Evolutionary conservation across 1,140 invertebrate genomes (phyloP).

Genomic region (Oreohelix idahoensis): DNA sequence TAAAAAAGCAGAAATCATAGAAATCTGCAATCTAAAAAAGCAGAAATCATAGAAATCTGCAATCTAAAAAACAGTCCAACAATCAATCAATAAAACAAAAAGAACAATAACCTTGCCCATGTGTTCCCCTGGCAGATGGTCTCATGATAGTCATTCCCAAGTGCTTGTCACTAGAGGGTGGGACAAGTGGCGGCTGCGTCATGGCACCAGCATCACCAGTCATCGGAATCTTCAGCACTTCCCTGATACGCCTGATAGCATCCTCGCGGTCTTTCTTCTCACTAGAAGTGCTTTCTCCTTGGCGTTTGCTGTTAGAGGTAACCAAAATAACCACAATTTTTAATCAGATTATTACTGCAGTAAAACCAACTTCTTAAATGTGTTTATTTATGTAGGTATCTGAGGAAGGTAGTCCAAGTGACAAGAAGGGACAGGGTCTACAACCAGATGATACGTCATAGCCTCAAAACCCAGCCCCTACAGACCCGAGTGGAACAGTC

Average conservation of each 20-base stretch:
- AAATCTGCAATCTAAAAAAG: too few relatives aligned
- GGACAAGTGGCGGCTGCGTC: background rate
- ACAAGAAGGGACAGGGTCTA: too few relatives aligned
- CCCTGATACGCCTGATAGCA: slow-evolving; percentile 17
- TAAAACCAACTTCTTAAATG: too few relatives aligned
- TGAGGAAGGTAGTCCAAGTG: too few relatives aligned
- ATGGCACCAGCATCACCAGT: background rate
- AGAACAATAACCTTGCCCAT: background rate
- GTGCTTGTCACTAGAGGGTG: background rate
- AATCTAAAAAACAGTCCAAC: too few relatives aligned
- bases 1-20: too few relatives aligned
- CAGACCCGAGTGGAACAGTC: too few relatives aligned
- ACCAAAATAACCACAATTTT: background rate
- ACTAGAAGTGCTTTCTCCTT: background rate
- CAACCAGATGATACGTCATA: too few relatives aligned
- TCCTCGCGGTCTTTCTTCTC: background rate
- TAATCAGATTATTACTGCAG: too few relatives aligned
- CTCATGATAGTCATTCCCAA: slow-evolving; percentile 6
- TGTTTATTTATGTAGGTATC: too few relatives aligned
- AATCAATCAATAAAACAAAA: background rate
- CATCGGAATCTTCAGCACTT: slow-evolving; percentile 5
- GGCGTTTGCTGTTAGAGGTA: background rate
- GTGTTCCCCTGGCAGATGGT: background rate
- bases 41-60: too few relatives aligned
- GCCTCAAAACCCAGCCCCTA: too few relatives aligned